Conservation (phyloP, 2,113 vertebrate genomes). For the Rattus rattus region DNA sequence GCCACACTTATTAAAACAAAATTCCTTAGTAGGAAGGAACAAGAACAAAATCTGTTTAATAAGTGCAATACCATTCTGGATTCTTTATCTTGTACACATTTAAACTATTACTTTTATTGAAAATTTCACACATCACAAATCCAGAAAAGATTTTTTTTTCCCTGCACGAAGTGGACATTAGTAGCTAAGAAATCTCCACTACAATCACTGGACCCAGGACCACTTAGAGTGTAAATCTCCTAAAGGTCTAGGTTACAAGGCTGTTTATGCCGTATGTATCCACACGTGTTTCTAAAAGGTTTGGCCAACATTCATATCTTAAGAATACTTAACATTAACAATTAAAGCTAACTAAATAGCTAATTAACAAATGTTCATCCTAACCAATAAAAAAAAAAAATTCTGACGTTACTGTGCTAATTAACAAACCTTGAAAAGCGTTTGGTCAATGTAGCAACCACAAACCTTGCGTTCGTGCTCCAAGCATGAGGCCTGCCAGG, state of each 20-base stretch:
- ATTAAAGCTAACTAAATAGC: background rate
- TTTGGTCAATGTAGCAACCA: background rate
- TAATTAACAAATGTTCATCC: background rate
- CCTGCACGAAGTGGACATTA: background rate
- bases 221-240: background rate
- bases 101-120: background rate
- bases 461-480: background rate
- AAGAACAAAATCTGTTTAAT: background rate
- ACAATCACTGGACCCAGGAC: background rate
- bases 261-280: background rate
- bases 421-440: background rate
- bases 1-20: background rate
- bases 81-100: background rate
- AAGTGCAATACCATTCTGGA: background rate
- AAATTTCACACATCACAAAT: background rate
- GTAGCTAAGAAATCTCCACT: background rate
- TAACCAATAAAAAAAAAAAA: conserved; percentile 27
- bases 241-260: background rate
- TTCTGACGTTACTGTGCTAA: background rate
- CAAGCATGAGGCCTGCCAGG: background rate
- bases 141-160: background rate
- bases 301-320: background rate
- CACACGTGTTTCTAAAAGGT: background rate
- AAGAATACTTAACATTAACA: background rate
- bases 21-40: background rate